Evolutionary conservation across 2,888 invertebrate genomes (phyloP), one percentile per base, ranked within the genome.

Genomic region (Acleris literana): DNA sequence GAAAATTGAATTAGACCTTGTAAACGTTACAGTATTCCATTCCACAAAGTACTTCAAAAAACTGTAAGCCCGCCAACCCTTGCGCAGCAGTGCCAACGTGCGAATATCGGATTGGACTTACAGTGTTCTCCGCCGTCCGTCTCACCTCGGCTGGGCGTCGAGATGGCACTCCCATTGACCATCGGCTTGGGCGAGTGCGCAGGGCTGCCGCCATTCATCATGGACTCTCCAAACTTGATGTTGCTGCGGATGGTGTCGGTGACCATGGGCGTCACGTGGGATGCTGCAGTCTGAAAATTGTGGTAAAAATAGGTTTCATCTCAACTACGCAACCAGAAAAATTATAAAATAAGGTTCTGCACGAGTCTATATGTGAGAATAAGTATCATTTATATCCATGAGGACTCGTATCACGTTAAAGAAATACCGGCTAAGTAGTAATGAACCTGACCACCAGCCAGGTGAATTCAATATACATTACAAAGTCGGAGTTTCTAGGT

Each of bases 161-260:
- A 90, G 55, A 80, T 69, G 52, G 83, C 86, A 81, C 88, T 90
- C 57, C 91, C 90, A 76, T 92, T 91, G 64, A 71, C 70, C 73
- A 81, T 70, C 69, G 72, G 72, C 84, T 88, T 88, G 70, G 88
- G 86, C 29, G 90, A 87, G 75, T 87, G 85, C 53, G 82, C 74
- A 48, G 86, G 82, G 71, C 84, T 86, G 66, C 81, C 76, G 44
- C 85, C 88, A 79, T 89, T 90, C 79, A 81, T 78, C 70, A 84
- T 83, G 20, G 84, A 81, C 74, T 92, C 93, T 52, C 93, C 93
- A 78, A 94, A 93, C 80, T 93, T 89, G 74, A 94, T 94, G 90
- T 93, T 91, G 88, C 94, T 94, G 84, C 94, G 93, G 83, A 93
- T 93, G 71, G 93, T 93, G 85, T 94, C 93, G 72, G 94, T 94